Percentiles rank a stretch among this genome's conserved stretches.
Conservation (phyloP, 1,140 invertebrate genomes). For the Gryon sp. region DNA sequence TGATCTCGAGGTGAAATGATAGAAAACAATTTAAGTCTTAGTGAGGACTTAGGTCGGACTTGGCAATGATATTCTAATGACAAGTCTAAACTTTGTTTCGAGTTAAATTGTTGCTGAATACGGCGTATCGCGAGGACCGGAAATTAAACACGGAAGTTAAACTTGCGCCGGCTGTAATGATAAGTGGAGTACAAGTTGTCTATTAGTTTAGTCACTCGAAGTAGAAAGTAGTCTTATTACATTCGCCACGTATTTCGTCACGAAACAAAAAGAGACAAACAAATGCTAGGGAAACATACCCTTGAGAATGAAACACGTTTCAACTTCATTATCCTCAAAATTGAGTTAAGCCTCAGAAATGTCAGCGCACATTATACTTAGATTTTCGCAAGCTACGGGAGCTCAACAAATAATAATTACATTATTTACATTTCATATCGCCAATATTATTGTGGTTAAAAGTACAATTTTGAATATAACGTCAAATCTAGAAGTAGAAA, state of each 20-base stretch:
- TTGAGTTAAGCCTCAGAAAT: constrained; percentile 59
- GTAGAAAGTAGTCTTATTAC: constrained; percentile 64
- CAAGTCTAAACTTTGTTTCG: constrained; percentile 60
- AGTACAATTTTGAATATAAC: no score
- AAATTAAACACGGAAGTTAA: constrained; percentile 62
- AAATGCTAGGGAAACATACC: constrained; percentile 58
- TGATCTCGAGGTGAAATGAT: constrained; percentile 30
- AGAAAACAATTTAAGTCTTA: constrained; percentile 44
- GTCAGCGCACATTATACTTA: constrained; percentile 51
- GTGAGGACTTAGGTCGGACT: constrained; percentile 40
- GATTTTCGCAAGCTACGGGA: constrained; percentile 46
- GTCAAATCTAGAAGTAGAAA: no score
- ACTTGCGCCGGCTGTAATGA: constrained; percentile 57
- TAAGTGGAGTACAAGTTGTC: constrained; percentile 63
- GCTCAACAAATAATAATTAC: constrained; percentile 39
- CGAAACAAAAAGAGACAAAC: constrained; percentile 63
- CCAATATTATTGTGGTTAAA: neutral
- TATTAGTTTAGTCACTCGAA: constrained; percentile 63
- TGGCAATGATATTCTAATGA: constrained; percentile 57
- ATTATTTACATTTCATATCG: constrained; percentile 37
- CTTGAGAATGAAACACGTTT: constrained; percentile 59
- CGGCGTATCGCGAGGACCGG: constrained; percentile 52
- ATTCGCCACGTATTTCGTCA: constrained; percentile 60
- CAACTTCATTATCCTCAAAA: constrained; percentile 56
- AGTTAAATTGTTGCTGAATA: constrained; percentile 61